phyloP scores from a whole-genome alignment of 2,113 vertebrate genomes.

The Oncorhynchus tshawytscha region DNA sequence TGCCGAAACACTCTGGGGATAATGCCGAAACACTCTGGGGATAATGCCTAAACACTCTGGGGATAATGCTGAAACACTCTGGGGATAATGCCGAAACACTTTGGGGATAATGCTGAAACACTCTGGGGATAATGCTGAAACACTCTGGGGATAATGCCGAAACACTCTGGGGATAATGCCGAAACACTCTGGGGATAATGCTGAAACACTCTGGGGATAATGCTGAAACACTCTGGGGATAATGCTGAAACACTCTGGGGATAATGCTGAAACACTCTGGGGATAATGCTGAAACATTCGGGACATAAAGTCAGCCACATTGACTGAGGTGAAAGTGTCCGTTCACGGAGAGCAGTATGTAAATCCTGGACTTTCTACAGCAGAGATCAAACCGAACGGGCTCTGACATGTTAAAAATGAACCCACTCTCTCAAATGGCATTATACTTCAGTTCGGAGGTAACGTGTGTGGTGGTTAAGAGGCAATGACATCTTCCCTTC shows the following conservation, averaged over 20 bases:
- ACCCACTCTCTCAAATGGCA: slow-evolving; percentile 46
- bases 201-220: too few species aligned
- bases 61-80: slow-evolving; percentile 14
- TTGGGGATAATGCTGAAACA: slow-evolving; percentile 17
- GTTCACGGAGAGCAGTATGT: too few species aligned
- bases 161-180: not conserved
- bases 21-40: slow-evolving; percentile 20
- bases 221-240: not conserved
- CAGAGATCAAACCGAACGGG: slow-evolving; percentile 44
- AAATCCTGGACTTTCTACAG: slow-evolving; percentile 34
- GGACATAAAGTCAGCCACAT: slow-evolving; percentile 48
- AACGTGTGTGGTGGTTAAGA: slow-evolving; percentile 67
- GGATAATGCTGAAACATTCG: slow-evolving; percentile 25
- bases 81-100: too few species aligned
- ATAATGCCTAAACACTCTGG: too few species aligned
- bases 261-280: not conserved
- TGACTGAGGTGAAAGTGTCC: slow-evolving; percentile 19
- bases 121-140: slow-evolving; percentile 9
- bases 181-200: too few species aligned
- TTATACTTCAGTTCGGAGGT: slow-evolving; percentile 49
- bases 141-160: slow-evolving; percentile 6
- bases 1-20: slow-evolving; percentile 19
- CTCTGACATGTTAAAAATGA: slow-evolving; percentile 53
- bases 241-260: not conserved
- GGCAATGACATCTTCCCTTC: slow-evolving; percentile 64